Conservation (phyloP, 2,113 vertebrate genomes). For the Xiphophorus couchianus region DNA sequence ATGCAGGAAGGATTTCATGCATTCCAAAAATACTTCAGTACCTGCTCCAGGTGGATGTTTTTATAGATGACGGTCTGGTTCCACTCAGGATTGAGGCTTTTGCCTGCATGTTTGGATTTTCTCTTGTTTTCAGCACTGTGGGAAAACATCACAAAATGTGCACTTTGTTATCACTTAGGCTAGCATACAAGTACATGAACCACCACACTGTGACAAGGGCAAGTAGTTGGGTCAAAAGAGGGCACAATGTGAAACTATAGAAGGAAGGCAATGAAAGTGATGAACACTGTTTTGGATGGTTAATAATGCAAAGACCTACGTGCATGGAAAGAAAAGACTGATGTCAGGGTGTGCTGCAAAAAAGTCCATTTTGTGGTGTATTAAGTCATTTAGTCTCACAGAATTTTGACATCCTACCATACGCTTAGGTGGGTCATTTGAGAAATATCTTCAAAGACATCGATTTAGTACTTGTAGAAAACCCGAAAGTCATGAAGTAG, state of each 20-base stretch:
- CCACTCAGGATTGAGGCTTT: slow-evolving; percentile 97
- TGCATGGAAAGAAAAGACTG: slow-evolving; percentile 50
- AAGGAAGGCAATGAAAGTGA: slow-evolving; percentile 54
- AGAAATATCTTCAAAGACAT: not conserved
- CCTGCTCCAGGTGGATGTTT: slow-evolving; percentile 97
- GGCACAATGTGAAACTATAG: slow-evolving; percentile 38
- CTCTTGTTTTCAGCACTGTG: slow-evolving; percentile 95
- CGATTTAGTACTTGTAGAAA: not conserved
- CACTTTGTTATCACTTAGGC: slow-evolving; percentile 36
- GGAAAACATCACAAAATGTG: slow-evolving; percentile 55
- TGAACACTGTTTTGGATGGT: slow-evolving; percentile 54
- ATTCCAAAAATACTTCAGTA: slow-evolving; percentile 46
- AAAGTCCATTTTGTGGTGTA: slow-evolving; percentile 58
- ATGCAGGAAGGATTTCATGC: not conserved
- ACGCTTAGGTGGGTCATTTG: not conserved
- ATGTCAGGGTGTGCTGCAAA: slow-evolving; percentile 62
- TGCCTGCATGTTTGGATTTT: slow-evolving; percentile 92
- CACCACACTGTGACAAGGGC: slow-evolving; percentile 35
- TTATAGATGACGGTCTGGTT: slow-evolving; percentile 99
- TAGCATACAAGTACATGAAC: slow-evolving; percentile 4
- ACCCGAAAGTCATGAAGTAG: not conserved
- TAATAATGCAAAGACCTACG: slow-evolving; percentile 52
- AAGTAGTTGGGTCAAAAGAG: slow-evolving; percentile 13
- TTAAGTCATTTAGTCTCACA: slow-evolving; percentile 30
- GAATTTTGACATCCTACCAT: not conserved